Percentiles rank a stretch among this genome's conserved stretches.
These are phyloP conservation scores for Fragum whitleyi DNA, from an alignment of 2,888 invertebrate species.

Conservation along the genomic window DNA sequence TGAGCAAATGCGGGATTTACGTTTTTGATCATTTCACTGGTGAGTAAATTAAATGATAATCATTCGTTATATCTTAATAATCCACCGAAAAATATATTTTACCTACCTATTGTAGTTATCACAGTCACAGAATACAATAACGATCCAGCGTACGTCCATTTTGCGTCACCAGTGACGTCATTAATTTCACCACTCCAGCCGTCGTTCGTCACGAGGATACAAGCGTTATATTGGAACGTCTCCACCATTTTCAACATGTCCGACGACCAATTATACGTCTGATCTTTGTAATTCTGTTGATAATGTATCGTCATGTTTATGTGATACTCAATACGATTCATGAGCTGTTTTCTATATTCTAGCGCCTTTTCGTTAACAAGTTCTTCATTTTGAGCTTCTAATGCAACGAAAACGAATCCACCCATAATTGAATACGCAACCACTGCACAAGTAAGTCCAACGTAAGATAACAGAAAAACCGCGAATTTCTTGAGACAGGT, in stretches of 20 bases:
- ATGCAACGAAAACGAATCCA: conserved; percentile 94
- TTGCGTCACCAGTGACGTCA: conserved; percentile 86
- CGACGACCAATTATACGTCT: conserved; percentile 91
- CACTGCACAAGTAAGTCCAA: conserved; percentile 96
- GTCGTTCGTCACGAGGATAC: conserved; percentile 90
- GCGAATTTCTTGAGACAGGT: conserved; percentile 87
- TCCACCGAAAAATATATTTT: no score
- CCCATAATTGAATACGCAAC: conserved; percentile 95
- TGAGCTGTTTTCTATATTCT: conserved; percentile 20
- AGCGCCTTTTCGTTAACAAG: conserved; percentile 64
- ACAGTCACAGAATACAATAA: conserved; percentile 94
- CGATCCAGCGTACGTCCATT: conserved; percentile 95
- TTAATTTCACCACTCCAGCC: conserved; percentile 90
- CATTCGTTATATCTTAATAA: no score
- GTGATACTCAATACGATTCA: conserved; percentile 19
- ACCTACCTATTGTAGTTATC: conserved; percentile 93
- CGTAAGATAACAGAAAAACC: conserved; percentile 97
- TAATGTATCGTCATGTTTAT: conserved; percentile 30
- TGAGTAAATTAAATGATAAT: no score
- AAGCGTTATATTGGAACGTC: conserved; percentile 92
- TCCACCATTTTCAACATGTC: conserved; percentile 92
- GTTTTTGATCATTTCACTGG: no score
- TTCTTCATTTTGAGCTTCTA: conserved; percentile 87
- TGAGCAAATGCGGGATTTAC: no score
- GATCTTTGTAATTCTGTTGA: conserved; percentile 4